Evolutionary conservation across 2,888 invertebrate genomes (phyloP), one percentile per base, ranked within the genome.

Genomic region (Trachelus iudaicus): DNA sequence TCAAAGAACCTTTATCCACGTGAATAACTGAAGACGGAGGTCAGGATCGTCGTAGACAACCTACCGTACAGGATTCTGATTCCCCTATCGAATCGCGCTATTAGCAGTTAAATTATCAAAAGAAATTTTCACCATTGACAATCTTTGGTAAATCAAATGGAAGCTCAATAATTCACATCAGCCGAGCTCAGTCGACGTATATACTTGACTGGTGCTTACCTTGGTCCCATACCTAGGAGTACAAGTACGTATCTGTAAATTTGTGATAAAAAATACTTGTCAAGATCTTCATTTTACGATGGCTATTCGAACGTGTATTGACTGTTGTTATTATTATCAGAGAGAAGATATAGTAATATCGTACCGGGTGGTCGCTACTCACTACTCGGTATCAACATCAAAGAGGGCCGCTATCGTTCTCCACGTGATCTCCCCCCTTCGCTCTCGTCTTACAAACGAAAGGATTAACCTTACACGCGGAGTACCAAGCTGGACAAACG

Each of bases 401-500:
- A 77, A 77, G 77, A 68, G 30, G 34, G 77, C 77, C 77, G 77
- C 77, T 77, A 77, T 77, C 77, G 15, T 56, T 76, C 33, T 23
- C 71, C 34, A 23, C 9, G 56, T 56, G 56, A 56, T 56, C 23
- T 56, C 56, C 23, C 40, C 23, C 23, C 56, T 23, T 56, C 2
- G 56, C 56, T 56, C 56, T 56, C 23, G 9, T 15, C 56, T 56
- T 56, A 56, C 56, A 75, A 68, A 34, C 11, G 30, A 69, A 69
- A 33, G 33, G 75, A 75, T 69, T 75, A 75, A 75, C 75, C 69
- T 69, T 68, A 15, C 75, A 30, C 34, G 34, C 34, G 3, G 23
- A 31, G 13, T 56, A 34, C 11, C 12, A 11, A 23, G 75, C n/a
- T 30, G 13, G 35, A 75, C 31, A 69, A 69, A 34, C 56, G 23